Conservation (phyloP, 2,888 invertebrate genomes). For the Leptogaster cylindrica region DNA sequence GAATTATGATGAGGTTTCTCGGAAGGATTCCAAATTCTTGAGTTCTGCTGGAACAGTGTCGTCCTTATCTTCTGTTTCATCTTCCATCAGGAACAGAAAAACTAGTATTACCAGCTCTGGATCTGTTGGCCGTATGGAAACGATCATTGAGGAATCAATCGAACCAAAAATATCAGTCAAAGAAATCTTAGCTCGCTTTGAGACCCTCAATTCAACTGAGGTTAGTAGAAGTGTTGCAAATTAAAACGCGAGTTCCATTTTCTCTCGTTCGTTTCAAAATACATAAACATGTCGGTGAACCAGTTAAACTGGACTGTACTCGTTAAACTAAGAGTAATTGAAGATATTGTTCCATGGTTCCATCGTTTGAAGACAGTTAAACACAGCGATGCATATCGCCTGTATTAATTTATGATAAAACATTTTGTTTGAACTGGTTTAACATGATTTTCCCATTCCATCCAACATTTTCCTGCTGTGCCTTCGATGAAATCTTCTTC, state of each 20-base stretch:
- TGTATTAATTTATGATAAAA: too few relatives aligned
- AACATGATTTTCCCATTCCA: too few relatives aligned
- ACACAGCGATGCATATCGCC: too few relatives aligned
- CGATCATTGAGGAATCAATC: conserved; percentile 77
- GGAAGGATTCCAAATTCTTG: conserved; percentile 29
- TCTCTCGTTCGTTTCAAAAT: not conserved
- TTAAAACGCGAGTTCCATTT: conserved; percentile 12
- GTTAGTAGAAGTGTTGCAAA: conserved; percentile 52
- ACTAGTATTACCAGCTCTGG: conserved; percentile 61
- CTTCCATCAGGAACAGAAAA: conserved; percentile 53
- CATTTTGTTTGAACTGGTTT: too few relatives aligned
- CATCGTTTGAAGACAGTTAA: too few relatives aligned
- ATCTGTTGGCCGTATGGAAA: conserved; percentile 77
- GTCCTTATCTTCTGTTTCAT: conserved; percentile 28
- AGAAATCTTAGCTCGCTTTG: conserved; percentile 82
- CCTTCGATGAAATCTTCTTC: too few relatives aligned
- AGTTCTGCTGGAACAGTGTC: conserved; percentile 7
- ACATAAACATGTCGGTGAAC: too few relatives aligned
- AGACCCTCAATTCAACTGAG: conserved; percentile 67
- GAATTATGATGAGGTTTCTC: not conserved
- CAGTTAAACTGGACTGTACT: not conserved
- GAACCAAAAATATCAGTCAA: conserved; percentile 85
- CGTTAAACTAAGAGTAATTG: too few relatives aligned
- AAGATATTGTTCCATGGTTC: too few relatives aligned
- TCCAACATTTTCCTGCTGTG: too few relatives aligned